Evolutionary conservation across 1,140 invertebrate genomes (phyloP), one percentile per base, ranked within the genome.

Genomic region (Philaenus spumarius): DNA sequence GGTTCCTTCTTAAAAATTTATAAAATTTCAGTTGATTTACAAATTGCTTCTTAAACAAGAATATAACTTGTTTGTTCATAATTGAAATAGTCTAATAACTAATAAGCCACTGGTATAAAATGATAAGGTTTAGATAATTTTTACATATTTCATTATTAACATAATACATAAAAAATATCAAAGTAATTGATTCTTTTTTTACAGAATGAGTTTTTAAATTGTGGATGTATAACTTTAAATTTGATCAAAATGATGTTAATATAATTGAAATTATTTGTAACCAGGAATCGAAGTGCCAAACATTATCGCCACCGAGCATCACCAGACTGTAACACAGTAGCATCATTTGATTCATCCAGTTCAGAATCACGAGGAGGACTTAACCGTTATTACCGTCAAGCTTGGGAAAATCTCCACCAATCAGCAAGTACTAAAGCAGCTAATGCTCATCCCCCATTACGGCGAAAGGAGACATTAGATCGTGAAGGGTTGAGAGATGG

Each of bases 381-480:
- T 51, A 93, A 92, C 71, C 82, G 89, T 64, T 87, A 86, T 67
- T 95, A 95, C 73, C 80, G 89, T 15, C 86, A 91, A 71, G 91
- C 91, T 3, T 95, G 92, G 92, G 90, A 93, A 67, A 93, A 94
- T 70, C 78, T 95, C 3, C 89, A 93, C 68, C 87, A 92, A 72
- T 86, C 86, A 14, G 80, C 87, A 11, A 80, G 83, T 22, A 79
- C 79, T 43, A 82, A 82, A 67, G 55, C 66, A 69, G 22, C 56
- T 55, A 42, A 54, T 52, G 34, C 51, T 56, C 59, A 55, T 34
- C 76, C 79, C 39, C 77, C 78, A 1, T 72, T 83, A 11, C 73
- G 79, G 35, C 78, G 84, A 45, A 85, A 86, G 70, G 86, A 87
- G 63, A 86, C 84, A 20, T 69, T 85, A 61, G 85, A 87, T 73